phyloP scores from a whole-genome alignment of 2,797 vertebrate genomes.

The Enteromius mattozi region DNA sequence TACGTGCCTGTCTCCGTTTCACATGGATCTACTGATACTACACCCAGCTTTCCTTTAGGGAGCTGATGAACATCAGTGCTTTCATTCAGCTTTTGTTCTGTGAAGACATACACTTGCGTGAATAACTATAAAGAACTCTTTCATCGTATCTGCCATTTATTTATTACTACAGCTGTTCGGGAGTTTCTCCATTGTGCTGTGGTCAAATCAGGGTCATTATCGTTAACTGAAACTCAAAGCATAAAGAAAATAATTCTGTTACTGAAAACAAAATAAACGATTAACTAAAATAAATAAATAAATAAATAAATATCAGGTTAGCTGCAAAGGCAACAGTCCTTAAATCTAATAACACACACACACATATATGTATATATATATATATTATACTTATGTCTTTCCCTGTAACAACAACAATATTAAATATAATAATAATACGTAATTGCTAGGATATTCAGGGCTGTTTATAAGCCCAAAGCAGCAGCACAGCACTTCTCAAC shows the following conservation, averaged over 20 bases:
- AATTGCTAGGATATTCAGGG: neutral
- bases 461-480: neutral
- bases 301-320: neutral
- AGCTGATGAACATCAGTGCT: constrained; percentile 28
- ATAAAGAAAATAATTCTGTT: neutral
- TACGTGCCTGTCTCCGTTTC: constrained; percentile 67
- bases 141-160: constrained; percentile 34
- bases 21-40: constrained; percentile 53
- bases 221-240: neutral
- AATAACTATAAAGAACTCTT: constrained; percentile 43
- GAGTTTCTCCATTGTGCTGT: constrained; percentile 19
- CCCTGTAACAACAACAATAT: neutral
- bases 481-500: neutral
- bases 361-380: too few species aligned
- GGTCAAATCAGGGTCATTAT: neutral
- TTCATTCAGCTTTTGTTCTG: constrained; percentile 42
- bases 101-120: constrained; percentile 21
- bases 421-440: neutral
- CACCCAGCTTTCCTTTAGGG: constrained; percentile 35
- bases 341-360: too few species aligned
- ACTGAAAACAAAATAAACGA: neutral
- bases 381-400: neutral
- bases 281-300: neutral
- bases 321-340: neutral
- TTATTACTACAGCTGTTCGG: constrained; percentile 17